These are phyloP conservation scores for Campoletis sonorensis DNA, from an alignment of 1,140 invertebrate genomes.

Conservation along the genomic window DNA sequence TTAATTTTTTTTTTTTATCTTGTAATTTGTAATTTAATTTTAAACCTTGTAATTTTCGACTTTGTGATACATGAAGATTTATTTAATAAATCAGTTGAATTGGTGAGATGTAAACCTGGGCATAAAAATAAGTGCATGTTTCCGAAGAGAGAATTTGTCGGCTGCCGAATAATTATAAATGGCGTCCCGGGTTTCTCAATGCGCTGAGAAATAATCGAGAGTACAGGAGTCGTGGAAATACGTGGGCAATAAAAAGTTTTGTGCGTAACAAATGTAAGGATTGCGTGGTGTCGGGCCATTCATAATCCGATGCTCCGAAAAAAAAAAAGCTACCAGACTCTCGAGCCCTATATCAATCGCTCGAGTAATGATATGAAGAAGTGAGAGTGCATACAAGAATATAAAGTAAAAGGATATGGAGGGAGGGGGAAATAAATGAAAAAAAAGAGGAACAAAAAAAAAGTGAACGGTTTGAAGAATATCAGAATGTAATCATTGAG, in stretches of 20 bases:
- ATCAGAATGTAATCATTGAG: slow-evolving; percentile 22
- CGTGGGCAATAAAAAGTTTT: slow-evolving; percentile 30
- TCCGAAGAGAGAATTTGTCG: background rate
- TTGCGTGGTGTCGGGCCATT: slow-evolving; percentile 51
- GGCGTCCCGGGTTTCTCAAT: background rate
- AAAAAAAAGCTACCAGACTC: slow-evolving; percentile 42
- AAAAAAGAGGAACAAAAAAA: background rate
- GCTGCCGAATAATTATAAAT: slow-evolving; percentile 36
- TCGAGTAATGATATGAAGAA: slow-evolving; percentile 43
- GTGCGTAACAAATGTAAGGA: slow-evolving; percentile 49
- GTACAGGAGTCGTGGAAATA: slow-evolving; percentile 13
- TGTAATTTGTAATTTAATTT: too few relatives aligned
- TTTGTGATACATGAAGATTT: too few relatives aligned
- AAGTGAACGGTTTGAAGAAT: background rate
- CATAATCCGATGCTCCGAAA: slow-evolving; percentile 38
- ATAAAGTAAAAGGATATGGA: background rate
- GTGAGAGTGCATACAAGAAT: background rate
- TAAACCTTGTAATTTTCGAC: too few relatives aligned
- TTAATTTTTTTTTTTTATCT: too few relatives aligned
- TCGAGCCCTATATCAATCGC: slow-evolving; percentile 51
- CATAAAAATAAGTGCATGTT: too few relatives aligned
- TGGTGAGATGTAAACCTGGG: too few relatives aligned
- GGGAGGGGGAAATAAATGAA: slow-evolving; percentile 17
- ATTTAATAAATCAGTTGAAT: too few relatives aligned
- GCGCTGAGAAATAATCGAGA: slow-evolving; percentile 25